Base-by-base conservation (phyloP, 1,140 invertebrate genomes). In the Leptinotarsa undecemlineata region DNA sequence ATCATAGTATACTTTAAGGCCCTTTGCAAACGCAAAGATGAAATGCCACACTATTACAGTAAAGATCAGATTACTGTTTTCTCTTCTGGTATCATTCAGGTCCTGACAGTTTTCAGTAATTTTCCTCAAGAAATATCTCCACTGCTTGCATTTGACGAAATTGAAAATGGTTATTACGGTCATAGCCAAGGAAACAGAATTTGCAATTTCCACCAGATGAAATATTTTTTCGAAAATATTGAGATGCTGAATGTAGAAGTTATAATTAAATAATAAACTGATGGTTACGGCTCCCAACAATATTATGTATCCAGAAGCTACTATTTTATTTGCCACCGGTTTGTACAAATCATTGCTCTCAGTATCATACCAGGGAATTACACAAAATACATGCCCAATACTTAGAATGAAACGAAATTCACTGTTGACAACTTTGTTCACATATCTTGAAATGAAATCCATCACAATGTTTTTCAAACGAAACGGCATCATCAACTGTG, bases 141-240 rank as follows among this genome's bases (percentile, higher is more conserved):
- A 57, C n/a, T 57, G 4, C 4, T 57, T 57, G 15, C n/a, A 17
- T 19, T 57, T 57, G 51, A 57, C 1, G n/a, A 57, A 57, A 8
- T 57, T 57, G 51, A 57, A 57, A 19, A 57, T n/a, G 8, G 14
- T 57, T 15, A 57, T 57, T 57, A 57, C 15, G n/a, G n/a, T 57
- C 17, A 57, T 57, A 57, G 14, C 17, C 51, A 57, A 57, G 15
- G 51, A 57, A n/a, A 57, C 6, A 19, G 51, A 57, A 57, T 57
- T 57, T 4, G n/a, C 51, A 4, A 57, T 57, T 15, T 8, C 51
- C 1, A 57, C 4, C n/a, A 57, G 6, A 57, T n/a, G 51, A 2
- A 57, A 57, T 57, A 57, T 57, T 57, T 15, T 14, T 57, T 57
- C 51, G n/a, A 57, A 57, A 57, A 57, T 57, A 57, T 57, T 57